Base-by-base conservation (phyloP, 1,140 invertebrate genomes). In the Micrasema longulum region DNA sequence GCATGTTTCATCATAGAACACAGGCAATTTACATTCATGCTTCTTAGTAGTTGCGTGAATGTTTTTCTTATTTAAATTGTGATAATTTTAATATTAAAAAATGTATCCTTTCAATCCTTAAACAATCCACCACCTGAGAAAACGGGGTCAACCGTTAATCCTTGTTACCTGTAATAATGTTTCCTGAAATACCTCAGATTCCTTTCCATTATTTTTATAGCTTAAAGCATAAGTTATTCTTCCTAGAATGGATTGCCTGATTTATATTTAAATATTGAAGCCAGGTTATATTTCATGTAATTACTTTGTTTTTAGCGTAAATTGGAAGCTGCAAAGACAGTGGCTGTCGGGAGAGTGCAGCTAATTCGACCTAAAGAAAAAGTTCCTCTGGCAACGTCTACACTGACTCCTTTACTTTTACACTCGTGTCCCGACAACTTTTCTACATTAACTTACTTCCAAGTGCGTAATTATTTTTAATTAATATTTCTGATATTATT, bases 361-460 rank as follows among this genome's bases (percentile, higher is more conserved):
- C 53, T 76, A 7, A 41, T 76, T n/a, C 67, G 50, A 35, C 74
- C 74, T 67, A 79, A 81, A 72, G 80, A 83, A 14, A 83, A 86
- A 70, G 76, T 80, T 5, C 83, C 85, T 11, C 45, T 75, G 6
- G 85, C 90, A 16, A 87, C 87, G 11, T 80, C 87, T 12, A 85
- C 82, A 47, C 73, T 82, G 0, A 76, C 94, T 38, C 93, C 93
- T 6, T 87, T 94, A 57, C 84, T 91, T 72, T 83, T 93, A 67
- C 90, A 92, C 82, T 88, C 91, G 55, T 94, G 92, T 82, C 93
- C 93, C 0, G 88, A 90, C 11, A 88, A 92, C 77, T 95, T 94
- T 80, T 93, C 91, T 2, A 94, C 92, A 10, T 88, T 93, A 7
- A 88, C 91, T 72, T 95, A 94, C 80, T 95, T 93, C 82, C 90